Conservation (phyloP, 2,888 invertebrate species). For the Campaea margaritaria region DNA sequence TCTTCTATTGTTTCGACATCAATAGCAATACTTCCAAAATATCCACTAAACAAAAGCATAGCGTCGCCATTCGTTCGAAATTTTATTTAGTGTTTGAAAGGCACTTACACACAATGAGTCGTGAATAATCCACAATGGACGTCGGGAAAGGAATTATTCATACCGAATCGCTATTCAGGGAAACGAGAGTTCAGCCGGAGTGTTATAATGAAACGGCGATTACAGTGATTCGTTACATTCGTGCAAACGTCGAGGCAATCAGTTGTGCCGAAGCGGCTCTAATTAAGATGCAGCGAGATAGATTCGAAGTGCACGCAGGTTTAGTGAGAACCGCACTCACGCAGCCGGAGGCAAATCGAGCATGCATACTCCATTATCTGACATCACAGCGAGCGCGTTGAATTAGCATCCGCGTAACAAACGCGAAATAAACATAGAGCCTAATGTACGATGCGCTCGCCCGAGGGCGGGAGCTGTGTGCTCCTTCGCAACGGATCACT, state of each 20-base stretch:
- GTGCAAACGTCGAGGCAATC: constrained; percentile 56
- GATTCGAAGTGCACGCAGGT: constrained; percentile 52
- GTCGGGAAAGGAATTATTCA: constrained; percentile 68
- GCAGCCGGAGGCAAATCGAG: constrained; percentile 43
- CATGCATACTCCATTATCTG: constrained; percentile 55
- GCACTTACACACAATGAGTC: constrained; percentile 72
- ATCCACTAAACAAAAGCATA: constrained; percentile 69
- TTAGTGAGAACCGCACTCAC: constrained; percentile 48
- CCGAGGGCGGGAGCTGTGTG: constrained; percentile 7
- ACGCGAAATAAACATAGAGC: constrained; percentile 79
- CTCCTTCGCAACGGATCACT: constrained; percentile 31
- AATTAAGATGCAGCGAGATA: constrained; percentile 63
- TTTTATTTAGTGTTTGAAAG: constrained; percentile 73
- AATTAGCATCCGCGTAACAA: constrained; percentile 73
- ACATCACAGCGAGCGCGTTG: constrained; percentile 60
- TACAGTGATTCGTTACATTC: constrained; percentile 67
- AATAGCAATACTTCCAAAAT: constrained; percentile 70
- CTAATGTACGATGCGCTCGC: constrained; percentile 70
- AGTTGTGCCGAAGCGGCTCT: constrained; percentile 50
- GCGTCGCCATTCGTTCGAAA: constrained; percentile 65
- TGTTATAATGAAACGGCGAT: constrained; percentile 64
- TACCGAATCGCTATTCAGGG: constrained; percentile 61
- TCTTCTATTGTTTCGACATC: constrained; percentile 58
- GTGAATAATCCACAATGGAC: constrained; percentile 74
- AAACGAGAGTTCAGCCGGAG: constrained; percentile 60